These are phyloP conservation scores for Brotula barbata DNA, from an alignment of 2,797 vertebrate genomes.

Conservation along the genomic window DNA sequence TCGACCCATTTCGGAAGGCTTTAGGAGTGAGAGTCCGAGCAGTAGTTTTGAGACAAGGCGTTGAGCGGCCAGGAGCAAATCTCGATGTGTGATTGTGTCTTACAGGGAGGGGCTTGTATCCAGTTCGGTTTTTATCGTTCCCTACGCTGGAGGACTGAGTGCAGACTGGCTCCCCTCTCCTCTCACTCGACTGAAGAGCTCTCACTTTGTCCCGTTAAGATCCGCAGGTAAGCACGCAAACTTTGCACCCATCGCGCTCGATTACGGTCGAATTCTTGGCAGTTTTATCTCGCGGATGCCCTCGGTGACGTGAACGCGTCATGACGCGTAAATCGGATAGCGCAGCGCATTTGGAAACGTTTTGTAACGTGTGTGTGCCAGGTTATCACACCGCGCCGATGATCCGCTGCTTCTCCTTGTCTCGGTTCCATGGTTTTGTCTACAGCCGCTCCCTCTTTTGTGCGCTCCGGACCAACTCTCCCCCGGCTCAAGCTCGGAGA, in stretches of 20 bases:
- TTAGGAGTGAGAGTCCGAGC: constrained; percentile 5
- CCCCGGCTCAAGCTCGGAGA: not conserved
- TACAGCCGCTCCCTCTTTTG: constrained; percentile 51
- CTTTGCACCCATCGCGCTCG: not conserved
- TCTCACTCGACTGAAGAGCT: constrained; percentile 60
- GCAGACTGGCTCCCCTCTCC: constrained; percentile 62
- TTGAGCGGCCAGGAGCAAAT: constrained; percentile 78
- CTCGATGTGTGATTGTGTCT: constrained; percentile 81
- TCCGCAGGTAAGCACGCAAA: constrained; percentile 66
- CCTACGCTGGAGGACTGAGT: constrained; percentile 59
- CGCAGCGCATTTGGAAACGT: too few relatives aligned
- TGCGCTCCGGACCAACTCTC: constrained; percentile 12
- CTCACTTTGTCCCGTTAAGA: constrained; percentile 62
- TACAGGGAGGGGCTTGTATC: constrained; percentile 84
- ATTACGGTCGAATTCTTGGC: not conserved
- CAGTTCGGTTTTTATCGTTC: constrained; percentile 63
- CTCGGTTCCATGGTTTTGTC: not conserved
- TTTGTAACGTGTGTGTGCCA: not conserved
- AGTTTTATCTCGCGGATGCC: not conserved
- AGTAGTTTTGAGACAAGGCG: constrained; percentile 6
- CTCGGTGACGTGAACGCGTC: not conserved
- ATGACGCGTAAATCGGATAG: not conserved
- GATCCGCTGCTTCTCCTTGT: constrained; percentile 37
- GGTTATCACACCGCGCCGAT: constrained; percentile 33
- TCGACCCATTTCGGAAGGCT: constrained; percentile 3